Evolutionary conservation across 2,888 invertebrate species (phyloP).

Genomic region (Cantharis rustica): DNA sequence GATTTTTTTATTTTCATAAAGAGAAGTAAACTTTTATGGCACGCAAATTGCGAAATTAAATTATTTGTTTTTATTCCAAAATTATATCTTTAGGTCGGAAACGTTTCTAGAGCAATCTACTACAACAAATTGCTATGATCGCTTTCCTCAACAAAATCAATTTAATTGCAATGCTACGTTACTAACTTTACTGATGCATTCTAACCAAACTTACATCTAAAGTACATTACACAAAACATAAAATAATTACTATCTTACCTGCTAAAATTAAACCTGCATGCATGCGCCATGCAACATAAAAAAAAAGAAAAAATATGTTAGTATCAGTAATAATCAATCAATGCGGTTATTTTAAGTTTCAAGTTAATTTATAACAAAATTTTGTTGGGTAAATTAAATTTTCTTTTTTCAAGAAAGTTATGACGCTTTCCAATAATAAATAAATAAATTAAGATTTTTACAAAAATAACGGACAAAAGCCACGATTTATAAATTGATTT

Average conservation of each 20-base stretch:
- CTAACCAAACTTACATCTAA: background rate
- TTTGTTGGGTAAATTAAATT: too few species aligned
- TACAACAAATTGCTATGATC: background rate
- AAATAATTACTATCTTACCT: constrained; percentile 53
- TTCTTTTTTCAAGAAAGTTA: too few species aligned
- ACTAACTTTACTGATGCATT: background rate
- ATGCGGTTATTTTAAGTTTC: background rate
- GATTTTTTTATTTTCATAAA: background rate
- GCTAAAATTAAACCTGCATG: constrained; percentile 57
- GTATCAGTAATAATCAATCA: background rate
- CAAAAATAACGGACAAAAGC: background rate
- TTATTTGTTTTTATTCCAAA: background rate
- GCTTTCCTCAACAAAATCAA: background rate
- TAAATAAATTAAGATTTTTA: too few species aligned
- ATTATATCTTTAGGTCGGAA: background rate
- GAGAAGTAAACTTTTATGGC: background rate
- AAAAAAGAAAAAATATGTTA: constrained; percentile 41
- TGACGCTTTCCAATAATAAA: too few species aligned
- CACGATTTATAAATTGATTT: background rate
- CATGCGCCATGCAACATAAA: constrained; percentile 58
- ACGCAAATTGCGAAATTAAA: background rate
- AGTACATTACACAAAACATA: constrained; percentile 3
- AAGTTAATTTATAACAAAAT: background rate
- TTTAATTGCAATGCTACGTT: background rate
- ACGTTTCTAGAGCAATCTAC: background rate